These are phyloP conservation scores for Aphelenchoides avenae DNA, from an alignment of 1,140 invertebrate species.

Conservation along the genomic window DNA sequence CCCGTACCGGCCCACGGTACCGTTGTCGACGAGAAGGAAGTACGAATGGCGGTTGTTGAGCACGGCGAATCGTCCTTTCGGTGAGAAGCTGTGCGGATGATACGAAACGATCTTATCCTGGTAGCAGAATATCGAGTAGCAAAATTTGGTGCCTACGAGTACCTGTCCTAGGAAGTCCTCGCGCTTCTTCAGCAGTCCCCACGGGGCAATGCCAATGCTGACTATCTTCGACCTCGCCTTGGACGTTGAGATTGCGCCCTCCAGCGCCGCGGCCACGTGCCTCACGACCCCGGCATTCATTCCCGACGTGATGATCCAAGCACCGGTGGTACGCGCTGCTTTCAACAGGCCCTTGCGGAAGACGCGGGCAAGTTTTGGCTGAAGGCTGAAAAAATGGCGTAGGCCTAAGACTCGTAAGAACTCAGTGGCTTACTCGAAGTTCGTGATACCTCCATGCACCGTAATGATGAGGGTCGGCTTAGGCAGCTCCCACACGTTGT, in stretches of 20 bases:
- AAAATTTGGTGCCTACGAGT: too few relatives aligned
- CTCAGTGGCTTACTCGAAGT: conserved; percentile 79
- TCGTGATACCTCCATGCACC: conserved; percentile 90
- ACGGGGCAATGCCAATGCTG: conserved; percentile 86
- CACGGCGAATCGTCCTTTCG: conserved; percentile 30
- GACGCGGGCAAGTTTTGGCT: conserved; percentile 86
- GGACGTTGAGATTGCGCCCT: conserved; percentile 17
- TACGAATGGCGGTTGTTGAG: conserved; percentile 92
- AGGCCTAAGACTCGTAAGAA: too few relatives aligned
- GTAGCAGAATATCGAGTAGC: too few relatives aligned
- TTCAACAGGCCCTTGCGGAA: conserved; percentile 86
- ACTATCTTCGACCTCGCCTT: conserved; percentile 28
- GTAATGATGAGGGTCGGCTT: conserved; percentile 94
- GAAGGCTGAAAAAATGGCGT: conserved; percentile 66
- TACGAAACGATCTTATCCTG: conserved; percentile 28
- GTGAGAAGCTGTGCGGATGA: conserved; percentile 28
- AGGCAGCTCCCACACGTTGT: conserved; percentile 86
- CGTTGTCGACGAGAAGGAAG: conserved; percentile 93
- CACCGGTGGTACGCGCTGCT: conserved; percentile 90
- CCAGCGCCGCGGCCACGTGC: conserved; percentile 20
- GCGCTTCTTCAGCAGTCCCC: conserved; percentile 92
- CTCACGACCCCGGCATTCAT: conserved; percentile 76
- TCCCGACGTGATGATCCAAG: conserved; percentile 93
- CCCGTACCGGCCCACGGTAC: conserved; percentile 62
- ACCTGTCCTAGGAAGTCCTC: conserved; percentile 72